A percentile compares a stretch with the other conserved stretches of the same genome.
Evolutionary conservation across 2,113 vertebrate species (phyloP).

Genomic region (Oncorhynchus keta): DNA sequence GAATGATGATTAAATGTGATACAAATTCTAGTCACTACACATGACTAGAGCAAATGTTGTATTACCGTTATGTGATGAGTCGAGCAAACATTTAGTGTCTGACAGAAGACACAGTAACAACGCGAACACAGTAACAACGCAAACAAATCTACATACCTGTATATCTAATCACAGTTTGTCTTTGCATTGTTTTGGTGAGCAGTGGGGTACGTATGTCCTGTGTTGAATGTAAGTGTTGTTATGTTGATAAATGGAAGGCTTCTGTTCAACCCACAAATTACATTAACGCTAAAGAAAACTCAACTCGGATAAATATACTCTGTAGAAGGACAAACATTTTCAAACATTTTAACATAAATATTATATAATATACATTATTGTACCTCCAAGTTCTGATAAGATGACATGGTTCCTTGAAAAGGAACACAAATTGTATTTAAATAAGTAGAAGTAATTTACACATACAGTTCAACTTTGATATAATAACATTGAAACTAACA

Average conservation of each 20-base stretch:
- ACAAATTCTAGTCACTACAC: neutral
- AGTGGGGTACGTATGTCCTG: neutral
- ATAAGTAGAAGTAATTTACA: neutral
- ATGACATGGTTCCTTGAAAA: neutral
- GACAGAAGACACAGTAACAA: neutral
- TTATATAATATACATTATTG: conserved; percentile 1
- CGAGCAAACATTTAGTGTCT: neutral
- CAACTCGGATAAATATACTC: neutral
- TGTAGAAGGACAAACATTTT: neutral
- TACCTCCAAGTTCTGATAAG: conserved; percentile 1
- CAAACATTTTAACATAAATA: neutral
- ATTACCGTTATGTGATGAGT: neutral
- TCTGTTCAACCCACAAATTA: neutral
- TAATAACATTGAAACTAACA: conserved; percentile 11
- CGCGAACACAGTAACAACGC: neutral
- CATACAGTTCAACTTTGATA: neutral
- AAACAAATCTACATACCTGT: neutral
- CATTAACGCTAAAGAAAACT: neutral
- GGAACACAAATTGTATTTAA: neutral
- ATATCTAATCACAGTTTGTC: neutral
- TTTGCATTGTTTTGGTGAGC: neutral
- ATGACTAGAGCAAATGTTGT: neutral
- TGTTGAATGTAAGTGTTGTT: neutral
- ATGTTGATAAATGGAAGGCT: neutral
- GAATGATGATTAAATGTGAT: neutral